These are phyloP conservation scores for Bujurquina vittata DNA, from an alignment of 2,113 vertebrate genomes.

Conservation along the genomic window DNA sequence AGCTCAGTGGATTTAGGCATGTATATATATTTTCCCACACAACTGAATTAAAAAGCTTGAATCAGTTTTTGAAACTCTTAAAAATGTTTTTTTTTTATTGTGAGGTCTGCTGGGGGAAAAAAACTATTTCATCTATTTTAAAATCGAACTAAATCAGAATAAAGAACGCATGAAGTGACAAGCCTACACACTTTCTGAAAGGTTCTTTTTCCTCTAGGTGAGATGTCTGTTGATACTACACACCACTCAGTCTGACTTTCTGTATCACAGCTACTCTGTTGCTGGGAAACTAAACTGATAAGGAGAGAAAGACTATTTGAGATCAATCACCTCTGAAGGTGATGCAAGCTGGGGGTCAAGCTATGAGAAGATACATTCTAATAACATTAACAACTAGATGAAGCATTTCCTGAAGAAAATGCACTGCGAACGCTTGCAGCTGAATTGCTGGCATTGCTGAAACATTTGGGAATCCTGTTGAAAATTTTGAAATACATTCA, in stretches of 20 bases:
- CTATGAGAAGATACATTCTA: neutral
- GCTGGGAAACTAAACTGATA: slow-evolving; percentile 8
- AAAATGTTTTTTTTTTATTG: neutral
- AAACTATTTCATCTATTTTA: neutral
- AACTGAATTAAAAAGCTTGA: neutral
- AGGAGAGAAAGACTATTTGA: neutral
- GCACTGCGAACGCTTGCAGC: too few relatives aligned
- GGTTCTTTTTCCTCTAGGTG: neutral
- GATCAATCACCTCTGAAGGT: neutral
- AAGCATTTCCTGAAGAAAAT: too few relatives aligned
- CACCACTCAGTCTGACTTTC: neutral
- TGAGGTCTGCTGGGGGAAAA: neutral
- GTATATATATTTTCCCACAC: too few relatives aligned
- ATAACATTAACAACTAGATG: neutral
- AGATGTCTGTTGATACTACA: neutral
- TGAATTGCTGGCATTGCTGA: too few relatives aligned
- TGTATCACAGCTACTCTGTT: neutral
- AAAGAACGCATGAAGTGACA: neutral
- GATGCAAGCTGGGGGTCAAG: neutral
- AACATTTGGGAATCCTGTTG: too few relatives aligned
- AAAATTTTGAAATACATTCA: too few relatives aligned
- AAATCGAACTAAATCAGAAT: neutral
- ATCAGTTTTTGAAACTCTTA: neutral
- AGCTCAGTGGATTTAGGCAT: neutral
- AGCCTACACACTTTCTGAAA: neutral